phyloP scores from a whole-genome alignment of 2,888 invertebrate genomes.

The Tachystola acroxantha region DNA sequence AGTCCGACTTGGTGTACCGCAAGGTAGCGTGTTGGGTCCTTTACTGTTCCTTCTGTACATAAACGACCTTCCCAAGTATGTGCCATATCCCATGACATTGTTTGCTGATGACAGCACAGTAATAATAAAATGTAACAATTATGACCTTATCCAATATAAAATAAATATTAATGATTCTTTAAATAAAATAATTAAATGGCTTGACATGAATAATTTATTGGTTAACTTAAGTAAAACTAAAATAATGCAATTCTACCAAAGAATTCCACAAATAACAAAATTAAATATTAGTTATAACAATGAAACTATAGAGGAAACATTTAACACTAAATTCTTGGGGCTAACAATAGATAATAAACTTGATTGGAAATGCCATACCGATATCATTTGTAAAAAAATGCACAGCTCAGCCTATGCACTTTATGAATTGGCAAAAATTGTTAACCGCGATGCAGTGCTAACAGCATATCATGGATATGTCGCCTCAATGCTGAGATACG shows the following conservation, averaged over 20 bases:
- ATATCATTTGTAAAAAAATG: slow-evolving; percentile 12
- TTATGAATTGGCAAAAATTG: slow-evolving; percentile 2
- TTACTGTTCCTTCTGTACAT: slow-evolving; percentile 8
- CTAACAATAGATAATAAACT: slow-evolving; percentile 8
- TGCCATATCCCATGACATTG: slow-evolving; percentile 5
- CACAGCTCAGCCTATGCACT: slow-evolving; percentile 11
- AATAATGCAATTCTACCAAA: background rate
- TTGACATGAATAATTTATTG: background rate
- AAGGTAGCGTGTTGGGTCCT: slow-evolving; percentile 10
- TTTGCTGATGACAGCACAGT: slow-evolving; percentile 13
- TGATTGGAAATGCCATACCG: slow-evolving; percentile 11
- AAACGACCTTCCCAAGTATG: slow-evolving; percentile 8
- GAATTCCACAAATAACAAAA: background rate
- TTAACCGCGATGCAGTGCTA: slow-evolving; percentile 5
- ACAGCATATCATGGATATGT: slow-evolving; percentile 14
- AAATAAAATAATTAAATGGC: background rate
- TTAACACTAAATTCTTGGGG: slow-evolving; percentile 7
- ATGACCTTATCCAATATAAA: background rate
- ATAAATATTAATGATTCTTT: slow-evolving; percentile 2
- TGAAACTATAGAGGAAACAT: slow-evolving; percentile 5
- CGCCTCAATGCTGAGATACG: slow-evolving; percentile 11
- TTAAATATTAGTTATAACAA: slow-evolving; percentile 3
- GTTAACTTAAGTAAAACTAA: slow-evolving; percentile 2
- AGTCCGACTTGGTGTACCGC: slow-evolving; percentile 9
- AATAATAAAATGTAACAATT: background rate